phyloP scores from a whole-genome alignment of 1,140 invertebrate genomes.

The Ptiloglossa arizonensis region DNA sequence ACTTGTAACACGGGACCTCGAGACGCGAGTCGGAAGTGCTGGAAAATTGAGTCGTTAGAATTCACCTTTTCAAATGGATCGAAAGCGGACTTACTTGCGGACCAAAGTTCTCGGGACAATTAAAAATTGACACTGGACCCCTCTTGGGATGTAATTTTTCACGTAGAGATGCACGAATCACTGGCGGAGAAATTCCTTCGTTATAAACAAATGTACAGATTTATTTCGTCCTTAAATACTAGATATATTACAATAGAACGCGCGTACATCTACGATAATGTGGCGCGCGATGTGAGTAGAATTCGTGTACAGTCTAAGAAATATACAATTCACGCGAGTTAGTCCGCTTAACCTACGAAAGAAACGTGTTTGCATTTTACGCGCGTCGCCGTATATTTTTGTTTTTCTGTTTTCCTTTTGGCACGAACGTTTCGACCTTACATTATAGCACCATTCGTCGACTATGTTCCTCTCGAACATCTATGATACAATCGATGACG shows the following conservation, averaged over 20 bases:
- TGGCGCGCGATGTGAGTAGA: conserved; percentile 29
- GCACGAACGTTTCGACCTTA: conserved; percentile 40
- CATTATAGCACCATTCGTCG: conserved; percentile 52
- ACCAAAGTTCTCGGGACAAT: no score
- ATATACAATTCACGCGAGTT: conserved; percentile 53
- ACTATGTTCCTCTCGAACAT: conserved; percentile 6
- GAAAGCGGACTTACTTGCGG: no score
- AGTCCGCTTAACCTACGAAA: conserved; percentile 31
- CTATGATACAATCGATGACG: conserved; percentile 11
- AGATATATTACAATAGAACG: conserved; percentile 64
- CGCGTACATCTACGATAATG: conserved; percentile 18
- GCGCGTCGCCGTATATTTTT: conserved; percentile 36
- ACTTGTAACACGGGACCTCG: no score
- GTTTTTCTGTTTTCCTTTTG: no score
- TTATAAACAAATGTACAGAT: conserved; percentile 66
- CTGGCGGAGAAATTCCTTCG: not conserved
- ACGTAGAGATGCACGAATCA: no score
- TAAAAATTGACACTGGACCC: no score
- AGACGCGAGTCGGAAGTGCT: no score
- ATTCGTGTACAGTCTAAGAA: conserved; percentile 31
- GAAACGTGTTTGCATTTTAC: conserved; percentile 8
- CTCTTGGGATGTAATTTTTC: no score
- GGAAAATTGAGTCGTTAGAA: no score
- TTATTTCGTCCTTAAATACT: conserved; percentile 61
- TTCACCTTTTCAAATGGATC: no score